Percentiles rank a stretch among this genome's conserved stretches.
These are phyloP conservation scores for Coenonympha arcania DNA, from an alignment of 2,888 invertebrate genomes.

Conservation along the genomic window DNA sequence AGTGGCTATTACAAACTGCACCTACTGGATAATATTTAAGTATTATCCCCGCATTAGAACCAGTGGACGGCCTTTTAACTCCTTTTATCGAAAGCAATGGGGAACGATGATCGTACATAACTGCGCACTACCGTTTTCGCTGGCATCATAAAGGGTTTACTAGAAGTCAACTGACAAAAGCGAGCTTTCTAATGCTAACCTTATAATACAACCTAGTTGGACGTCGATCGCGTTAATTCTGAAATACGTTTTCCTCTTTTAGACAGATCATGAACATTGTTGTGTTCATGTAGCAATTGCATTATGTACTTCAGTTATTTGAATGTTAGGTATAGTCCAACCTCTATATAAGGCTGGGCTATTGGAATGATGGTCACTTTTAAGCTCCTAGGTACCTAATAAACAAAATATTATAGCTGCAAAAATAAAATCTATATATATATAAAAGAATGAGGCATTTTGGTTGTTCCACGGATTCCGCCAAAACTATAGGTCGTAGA, in stretches of 20 bases:
- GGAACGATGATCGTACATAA: slow-evolving; percentile 21
- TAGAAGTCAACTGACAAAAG: slow-evolving; percentile 17
- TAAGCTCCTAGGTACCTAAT: too few species aligned
- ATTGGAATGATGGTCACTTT: too few species aligned
- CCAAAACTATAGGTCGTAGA: too few species aligned
- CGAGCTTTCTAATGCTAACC: slow-evolving; percentile 18
- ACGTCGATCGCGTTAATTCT: slow-evolving; percentile 4
- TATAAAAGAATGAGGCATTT: too few species aligned
- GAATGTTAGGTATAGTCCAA: too few species aligned
- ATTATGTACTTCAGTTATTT: too few species aligned
- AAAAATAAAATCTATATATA: too few species aligned
- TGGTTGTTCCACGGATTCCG: too few species aligned
- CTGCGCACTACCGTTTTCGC: slow-evolving; percentile 22
- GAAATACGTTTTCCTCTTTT: slow-evolving; percentile 1
- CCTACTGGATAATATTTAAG: slow-evolving; percentile 19
- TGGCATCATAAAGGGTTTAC: slow-evolving; percentile 21
- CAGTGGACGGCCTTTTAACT: slow-evolving; percentile 22
- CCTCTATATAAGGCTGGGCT: too few species aligned
- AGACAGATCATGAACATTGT: slow-evolving; percentile 4
- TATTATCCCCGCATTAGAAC: slow-evolving; percentile 23
- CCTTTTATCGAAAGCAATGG: slow-evolving; percentile 24
- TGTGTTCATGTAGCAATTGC: slow-evolving; percentile 1
- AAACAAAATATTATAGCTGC: too few species aligned
- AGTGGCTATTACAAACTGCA: slow-evolving; percentile 15
- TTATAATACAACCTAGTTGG: slow-evolving; percentile 10